phyloP scores from a whole-genome alignment of 2,113 vertebrate species.

The Nothobranchius kuhntae region DNA sequence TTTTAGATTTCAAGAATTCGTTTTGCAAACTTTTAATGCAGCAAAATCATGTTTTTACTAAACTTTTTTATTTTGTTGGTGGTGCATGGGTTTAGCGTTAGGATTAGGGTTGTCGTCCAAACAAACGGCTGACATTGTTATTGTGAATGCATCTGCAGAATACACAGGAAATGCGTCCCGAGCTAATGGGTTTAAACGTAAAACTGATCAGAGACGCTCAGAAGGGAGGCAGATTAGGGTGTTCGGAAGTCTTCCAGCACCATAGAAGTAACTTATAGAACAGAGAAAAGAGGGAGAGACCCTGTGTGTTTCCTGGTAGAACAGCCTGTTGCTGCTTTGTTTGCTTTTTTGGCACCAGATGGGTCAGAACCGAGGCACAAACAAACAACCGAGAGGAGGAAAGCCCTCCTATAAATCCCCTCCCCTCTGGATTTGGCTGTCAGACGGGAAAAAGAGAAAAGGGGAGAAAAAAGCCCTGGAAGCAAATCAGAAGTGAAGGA shows the following conservation, averaged over 20 bases:
- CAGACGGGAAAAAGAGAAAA: constrained; percentile 43
- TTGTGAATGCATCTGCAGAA: neutral
- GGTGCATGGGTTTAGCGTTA: neutral
- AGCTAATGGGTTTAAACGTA: constrained; percentile 6
- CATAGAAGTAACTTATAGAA: constrained; percentile 26
- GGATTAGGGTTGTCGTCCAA: neutral
- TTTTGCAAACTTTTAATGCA: too few species aligned
- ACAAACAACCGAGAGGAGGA: constrained; percentile 50
- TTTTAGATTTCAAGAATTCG: too few species aligned
- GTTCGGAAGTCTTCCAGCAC: neutral
- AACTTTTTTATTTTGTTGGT: neutral
- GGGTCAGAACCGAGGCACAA: constrained; percentile 27
- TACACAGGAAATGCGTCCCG: constrained; percentile 33
- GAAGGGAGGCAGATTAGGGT: neutral
- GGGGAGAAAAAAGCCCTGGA: constrained; percentile 7
- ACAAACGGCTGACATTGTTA: constrained; percentile 31
- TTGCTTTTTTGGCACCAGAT: constrained; percentile 24
- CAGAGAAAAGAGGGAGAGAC: constrained; percentile 4
- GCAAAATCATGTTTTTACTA: too few species aligned
- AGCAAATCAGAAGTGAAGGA: constrained; percentile 14
- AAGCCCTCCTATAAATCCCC: constrained; percentile 18
- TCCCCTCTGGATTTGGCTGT: constrained; percentile 59
- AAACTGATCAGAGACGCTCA: constrained; percentile 5
- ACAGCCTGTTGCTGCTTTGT: constrained; percentile 63
- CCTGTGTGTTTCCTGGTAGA: constrained; percentile 57